These are phyloP conservation scores for Mareca strepera DNA, from an alignment of 2,797 vertebrate genomes.

Conservation along the genomic window DNA sequence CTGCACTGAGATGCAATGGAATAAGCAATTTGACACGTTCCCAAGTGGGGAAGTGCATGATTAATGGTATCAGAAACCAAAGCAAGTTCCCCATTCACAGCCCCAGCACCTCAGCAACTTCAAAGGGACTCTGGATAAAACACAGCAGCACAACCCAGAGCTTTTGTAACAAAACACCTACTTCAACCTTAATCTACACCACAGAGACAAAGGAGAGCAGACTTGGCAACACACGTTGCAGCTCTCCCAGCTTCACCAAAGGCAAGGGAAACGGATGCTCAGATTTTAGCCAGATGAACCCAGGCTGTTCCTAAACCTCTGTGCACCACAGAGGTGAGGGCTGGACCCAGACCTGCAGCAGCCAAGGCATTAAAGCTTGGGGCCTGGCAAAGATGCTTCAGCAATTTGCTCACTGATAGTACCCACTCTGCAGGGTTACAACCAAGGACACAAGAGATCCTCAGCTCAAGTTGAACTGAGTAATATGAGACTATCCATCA, in stretches of 20 bases:
- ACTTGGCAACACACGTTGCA: rapidly evolving
- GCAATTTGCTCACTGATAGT: background rate
- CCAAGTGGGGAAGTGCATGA: background rate
- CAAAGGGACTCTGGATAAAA: background rate
- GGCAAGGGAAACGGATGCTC: rapidly evolving
- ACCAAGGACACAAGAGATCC: background rate
- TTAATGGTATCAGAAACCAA: background rate
- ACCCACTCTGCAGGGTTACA: rapidly evolving
- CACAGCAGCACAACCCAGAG: rapidly evolving
- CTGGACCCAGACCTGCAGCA: background rate
- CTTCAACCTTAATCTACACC: background rate
- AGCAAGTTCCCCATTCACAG: rapidly evolving
- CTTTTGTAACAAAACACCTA: rapidly evolving
- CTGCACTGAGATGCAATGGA: rapidly evolving
- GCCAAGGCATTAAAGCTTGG: rapidly evolving
- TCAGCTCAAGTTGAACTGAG: background rate
- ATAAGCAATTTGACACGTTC: background rate
- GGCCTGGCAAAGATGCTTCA: background rate
- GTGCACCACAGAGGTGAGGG: rapidly evolving
- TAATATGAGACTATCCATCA: background rate
- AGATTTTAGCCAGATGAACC: rapidly evolving
- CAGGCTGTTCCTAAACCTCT: background rate
- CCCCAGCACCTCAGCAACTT: background rate
- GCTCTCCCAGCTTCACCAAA: background rate
- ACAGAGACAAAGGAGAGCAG: background rate